Conservation (phyloP, 2,113 vertebrate genomes). For the Polypterus bichir region DNA sequence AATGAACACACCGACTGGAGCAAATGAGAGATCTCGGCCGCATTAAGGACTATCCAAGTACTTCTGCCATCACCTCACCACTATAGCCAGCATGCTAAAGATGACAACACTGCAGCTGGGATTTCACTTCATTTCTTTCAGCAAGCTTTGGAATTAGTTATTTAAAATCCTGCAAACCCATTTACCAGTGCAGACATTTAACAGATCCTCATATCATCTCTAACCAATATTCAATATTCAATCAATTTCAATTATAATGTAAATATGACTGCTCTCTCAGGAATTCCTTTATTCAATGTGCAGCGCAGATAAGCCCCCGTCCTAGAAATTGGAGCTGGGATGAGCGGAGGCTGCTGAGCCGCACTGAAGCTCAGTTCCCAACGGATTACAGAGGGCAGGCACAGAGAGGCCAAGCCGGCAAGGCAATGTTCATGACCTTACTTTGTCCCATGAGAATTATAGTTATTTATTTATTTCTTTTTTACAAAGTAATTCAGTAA, state of each 20-base stretch:
- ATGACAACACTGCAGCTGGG: neutral
- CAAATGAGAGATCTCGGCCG: too few species aligned
- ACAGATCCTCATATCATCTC: constrained; percentile 44
- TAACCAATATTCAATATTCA: constrained; percentile 50
- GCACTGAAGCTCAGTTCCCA: constrained; percentile 30
- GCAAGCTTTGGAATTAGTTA: constrained; percentile 26
- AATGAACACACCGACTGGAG: too few species aligned
- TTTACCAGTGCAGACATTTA: constrained; percentile 44
- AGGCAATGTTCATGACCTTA: too few species aligned
- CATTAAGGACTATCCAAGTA: neutral
- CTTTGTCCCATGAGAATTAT: too few species aligned
- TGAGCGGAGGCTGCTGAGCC: constrained; percentile 17
- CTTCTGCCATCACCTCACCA: neutral
- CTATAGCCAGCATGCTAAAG: too few species aligned
- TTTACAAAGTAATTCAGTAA: too few species aligned
- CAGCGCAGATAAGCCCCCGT: constrained; percentile 37
- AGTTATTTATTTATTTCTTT: too few species aligned
- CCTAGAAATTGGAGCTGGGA: constrained; percentile 27
- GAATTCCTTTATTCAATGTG: constrained; percentile 35
- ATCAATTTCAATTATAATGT: constrained; percentile 63
- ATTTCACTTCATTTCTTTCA: neutral
- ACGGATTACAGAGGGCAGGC: too few species aligned
- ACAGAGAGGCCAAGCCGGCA: too few species aligned
- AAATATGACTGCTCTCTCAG: constrained; percentile 43
- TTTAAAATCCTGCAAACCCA: constrained; percentile 40